Base-by-base conservation (phyloP, 2,113 vertebrate genomes). In the Carassius auratus region DNA sequence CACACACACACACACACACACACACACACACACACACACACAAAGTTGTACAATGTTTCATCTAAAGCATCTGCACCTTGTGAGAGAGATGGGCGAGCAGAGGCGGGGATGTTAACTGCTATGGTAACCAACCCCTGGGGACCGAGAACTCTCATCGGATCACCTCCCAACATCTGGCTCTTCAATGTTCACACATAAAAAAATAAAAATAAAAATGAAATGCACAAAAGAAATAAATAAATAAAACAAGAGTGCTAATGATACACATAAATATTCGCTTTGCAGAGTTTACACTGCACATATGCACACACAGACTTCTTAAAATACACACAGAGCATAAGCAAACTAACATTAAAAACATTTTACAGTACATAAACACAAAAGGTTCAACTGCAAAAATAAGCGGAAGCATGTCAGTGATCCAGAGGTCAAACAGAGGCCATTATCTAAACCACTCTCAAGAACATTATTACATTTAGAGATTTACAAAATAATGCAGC, bases 141-240 rank as follows among this genome's bases (percentile, higher is more conserved):
- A 96, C 94, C 95, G 95, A 96, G 95, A 96, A 96, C 96, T 96
- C 96, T 95, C 95, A 96, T 96, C 95, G 96, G 95, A 95, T 96
- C 96, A 97, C 96, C 96, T 96, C 96, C 89, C 86, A 90, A 90
- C 91, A 92, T 90, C 91, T 92, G 91, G 90, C 90, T 91, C 88
- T 89, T 90, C 86, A 89, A 89, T 81, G 87, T 83, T 85, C 87
- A 88, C 2, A 13, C 62, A 66, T 14, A 8, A 69, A 36, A 68
- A 68, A 68, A 38, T 4, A 38, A 5, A 36, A 73, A 73, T 21
- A 5, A 74, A 38, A 75, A 75, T 23, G 21, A 75, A 74, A 48
- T 88, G 89, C 83, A 85, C 88, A 90, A 81, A 89, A 80, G 79
- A 73, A 84, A 89, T 30, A 30, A 30, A 76, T 76, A 86, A 89